phyloP scores from a whole-genome alignment of 2,113 vertebrate species.

The Phoxinus phoxinus region DNA sequence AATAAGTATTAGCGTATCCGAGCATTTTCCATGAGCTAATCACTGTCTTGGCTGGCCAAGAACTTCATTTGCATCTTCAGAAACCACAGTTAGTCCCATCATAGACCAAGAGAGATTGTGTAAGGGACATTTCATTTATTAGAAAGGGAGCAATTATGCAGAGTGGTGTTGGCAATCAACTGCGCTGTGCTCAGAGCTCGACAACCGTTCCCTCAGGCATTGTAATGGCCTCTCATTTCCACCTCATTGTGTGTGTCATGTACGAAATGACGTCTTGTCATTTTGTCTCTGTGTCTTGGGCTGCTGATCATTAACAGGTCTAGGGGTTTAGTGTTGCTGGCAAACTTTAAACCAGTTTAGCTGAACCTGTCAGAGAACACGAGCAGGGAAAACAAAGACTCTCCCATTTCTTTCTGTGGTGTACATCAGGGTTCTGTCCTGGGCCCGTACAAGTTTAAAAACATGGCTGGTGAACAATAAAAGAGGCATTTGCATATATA shows the following conservation, averaged over 20 bases:
- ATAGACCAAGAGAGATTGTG: constrained; percentile 7
- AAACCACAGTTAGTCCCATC: constrained; percentile 30
- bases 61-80: constrained; percentile 47
- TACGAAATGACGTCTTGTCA: constrained; percentile 17
- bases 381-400: background rate
- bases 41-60: background rate
- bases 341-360: background rate
- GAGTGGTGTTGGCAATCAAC: constrained; percentile 31
- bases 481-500: background rate
- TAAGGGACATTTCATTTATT: constrained; percentile 46
- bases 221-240: background rate
- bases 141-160: constrained; percentile 45
- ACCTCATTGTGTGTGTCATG: constrained; percentile 1
- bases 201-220: background rate
- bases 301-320: constrained; percentile 4
- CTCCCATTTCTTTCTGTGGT: background rate
- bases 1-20: too few relatives aligned
- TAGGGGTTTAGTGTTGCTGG: background rate
- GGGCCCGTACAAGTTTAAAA: background rate
- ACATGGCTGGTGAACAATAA: background rate
- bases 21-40: background rate
- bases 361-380: background rate
- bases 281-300: background rate
- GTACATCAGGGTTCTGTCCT: constrained; percentile 4
- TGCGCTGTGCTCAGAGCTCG: background rate